Evolutionary conservation across 2,888 invertebrate genomes (phyloP).

Genomic region (Magallana nippona): DNA sequence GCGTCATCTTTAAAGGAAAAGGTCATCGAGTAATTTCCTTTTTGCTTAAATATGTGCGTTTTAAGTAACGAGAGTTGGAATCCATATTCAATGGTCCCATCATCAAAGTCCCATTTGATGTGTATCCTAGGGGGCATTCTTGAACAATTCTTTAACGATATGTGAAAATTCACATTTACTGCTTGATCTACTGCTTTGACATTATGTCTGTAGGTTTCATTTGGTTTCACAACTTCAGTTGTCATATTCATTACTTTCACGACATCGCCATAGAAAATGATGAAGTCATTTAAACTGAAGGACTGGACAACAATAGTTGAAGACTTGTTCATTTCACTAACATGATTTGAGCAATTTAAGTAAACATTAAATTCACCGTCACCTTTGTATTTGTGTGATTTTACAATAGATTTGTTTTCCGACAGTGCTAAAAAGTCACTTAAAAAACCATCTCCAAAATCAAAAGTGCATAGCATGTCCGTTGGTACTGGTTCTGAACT

Average conservation of each 20-base stretch:
- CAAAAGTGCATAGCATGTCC: conserved; percentile 39
- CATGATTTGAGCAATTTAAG: conserved; percentile 30
- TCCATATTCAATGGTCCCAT: background rate
- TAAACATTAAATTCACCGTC: background rate
- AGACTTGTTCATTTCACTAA: background rate
- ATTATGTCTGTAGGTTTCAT: conserved; percentile 12
- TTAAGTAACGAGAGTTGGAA: background rate
- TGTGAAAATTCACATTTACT: conserved; percentile 14
- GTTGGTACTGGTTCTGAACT: conserved; percentile 22
- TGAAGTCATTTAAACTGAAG: conserved; percentile 29
- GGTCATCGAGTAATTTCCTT: conserved; percentile 12
- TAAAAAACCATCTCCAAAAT: conserved; percentile 22
- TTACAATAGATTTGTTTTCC: background rate
- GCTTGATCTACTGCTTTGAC: background rate
- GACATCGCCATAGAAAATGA: background rate
- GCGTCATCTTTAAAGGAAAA: background rate
- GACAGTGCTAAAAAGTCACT: background rate
- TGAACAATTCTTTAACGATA: conserved; percentile 38
- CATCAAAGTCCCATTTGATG: conserved; percentile 45
- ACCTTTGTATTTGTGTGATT: background rate
- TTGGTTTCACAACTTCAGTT: background rate
- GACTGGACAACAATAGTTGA: conserved; percentile 27
- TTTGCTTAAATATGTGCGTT: conserved; percentile 18
- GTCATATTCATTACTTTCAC: conserved; percentile 15
- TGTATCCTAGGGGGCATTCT: conserved; percentile 32